Evolutionary conservation across 2,888 invertebrate genomes (phyloP), one percentile per base, ranked within the genome.

Genomic region (Trichogramma dendrolimi): DNA sequence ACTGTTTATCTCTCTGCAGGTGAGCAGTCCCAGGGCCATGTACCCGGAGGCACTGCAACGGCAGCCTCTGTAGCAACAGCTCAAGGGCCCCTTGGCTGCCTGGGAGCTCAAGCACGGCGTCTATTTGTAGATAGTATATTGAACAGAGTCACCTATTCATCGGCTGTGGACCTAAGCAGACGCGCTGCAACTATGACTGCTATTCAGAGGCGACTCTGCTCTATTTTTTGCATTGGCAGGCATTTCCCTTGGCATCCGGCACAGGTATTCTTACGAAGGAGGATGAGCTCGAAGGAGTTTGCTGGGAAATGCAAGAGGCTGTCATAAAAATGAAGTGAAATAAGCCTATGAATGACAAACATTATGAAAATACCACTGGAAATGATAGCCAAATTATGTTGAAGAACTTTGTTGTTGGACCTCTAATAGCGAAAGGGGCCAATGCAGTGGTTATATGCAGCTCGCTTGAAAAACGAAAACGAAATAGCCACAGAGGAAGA

Each of bases 381-480:
- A 75, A 83, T 46, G 77, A 79, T 27, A 76, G 80, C 11, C 75
- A 80, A 11, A 77, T 84, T 6, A 80, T 79, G 55, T 79, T 90
- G 52, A 81, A 84, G 55, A 82, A 87, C 71, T 81, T 91, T 63
- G 82, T 84, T 61, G 83, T 92, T 67, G 91, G 90, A 0, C 83
- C 85, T 46, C 82, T 86, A 2, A 87, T 93, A 69, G 90, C 88
- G 5, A 90, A 92, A 77, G 92, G 92, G n/a, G 88, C 90, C 74
- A 89, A 88, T 68, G 92, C 90, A 40, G 91, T 89, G 41, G 91
- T n/a, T 93, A 1, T 91, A 92, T 76, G 84, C 87, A 4, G 89
- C 89, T 1, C 82, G 83, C 60, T 80, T 84, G 57, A 84, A 82
- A 61, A 66, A 64, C 2, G 14, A 38, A 3, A 50, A 61, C 1